Evolutionary conservation across 1,140 invertebrate species (phyloP).

Genomic region (Drosophila elegans): DNA sequence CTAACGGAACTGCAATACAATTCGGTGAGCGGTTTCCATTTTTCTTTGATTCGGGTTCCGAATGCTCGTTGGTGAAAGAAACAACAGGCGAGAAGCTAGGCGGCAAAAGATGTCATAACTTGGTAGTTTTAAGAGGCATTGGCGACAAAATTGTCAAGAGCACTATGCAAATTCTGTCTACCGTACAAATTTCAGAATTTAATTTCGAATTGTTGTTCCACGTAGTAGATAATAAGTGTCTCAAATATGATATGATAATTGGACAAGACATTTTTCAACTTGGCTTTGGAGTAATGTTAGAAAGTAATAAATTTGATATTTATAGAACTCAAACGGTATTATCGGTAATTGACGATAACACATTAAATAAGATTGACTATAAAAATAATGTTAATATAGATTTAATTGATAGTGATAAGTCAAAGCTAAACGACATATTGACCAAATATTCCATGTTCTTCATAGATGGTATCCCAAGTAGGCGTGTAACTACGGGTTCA

Average conservation of each 20-base stretch:
- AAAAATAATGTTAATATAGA: no score
- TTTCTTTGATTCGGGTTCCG: no score
- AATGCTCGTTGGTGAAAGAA: no score
- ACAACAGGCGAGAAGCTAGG: no score
- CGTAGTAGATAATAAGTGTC: neutral
- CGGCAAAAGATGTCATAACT: no score
- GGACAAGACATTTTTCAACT: neutral
- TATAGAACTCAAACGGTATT: no score
- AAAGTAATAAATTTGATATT: neutral
- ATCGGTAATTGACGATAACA: no score
- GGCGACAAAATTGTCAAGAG: constrained; percentile 1
- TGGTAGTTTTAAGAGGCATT: no score
- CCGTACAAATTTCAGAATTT: constrained; percentile 4
- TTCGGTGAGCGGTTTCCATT: no score
- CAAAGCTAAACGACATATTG: constrained; percentile 8
- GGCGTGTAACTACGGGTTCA: constrained; percentile 15
- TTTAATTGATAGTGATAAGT: neutral
- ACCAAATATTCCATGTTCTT: constrained; percentile 17
- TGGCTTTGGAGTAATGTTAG: neutral
- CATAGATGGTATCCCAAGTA: constrained; percentile 8
- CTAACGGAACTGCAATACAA: no score
- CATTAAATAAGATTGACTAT: no score
- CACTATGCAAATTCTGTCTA: constrained; percentile 15
- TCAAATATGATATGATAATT: neutral
- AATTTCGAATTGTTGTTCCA: neutral